A percentile compares a stretch with the other conserved stretches of the same genome.
phyloP scores from a whole-genome alignment of 2,888 invertebrate species.

The Leptopilina myrica region DNA sequence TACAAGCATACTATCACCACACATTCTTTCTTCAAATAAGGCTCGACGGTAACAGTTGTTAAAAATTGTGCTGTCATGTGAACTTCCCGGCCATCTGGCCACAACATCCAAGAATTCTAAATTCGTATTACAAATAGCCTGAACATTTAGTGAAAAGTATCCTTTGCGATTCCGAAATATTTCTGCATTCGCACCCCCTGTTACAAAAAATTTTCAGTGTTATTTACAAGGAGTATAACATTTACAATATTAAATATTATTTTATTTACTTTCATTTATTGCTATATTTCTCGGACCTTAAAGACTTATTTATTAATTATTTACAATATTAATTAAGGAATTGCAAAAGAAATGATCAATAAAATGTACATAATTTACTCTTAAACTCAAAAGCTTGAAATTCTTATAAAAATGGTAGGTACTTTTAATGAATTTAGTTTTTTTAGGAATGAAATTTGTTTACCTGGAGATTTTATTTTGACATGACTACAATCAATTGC shows the following conservation, averaged over 20 bases:
- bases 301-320: no score
- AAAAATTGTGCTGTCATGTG: slow-evolving; percentile 55
- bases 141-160: slow-evolving; percentile 57
- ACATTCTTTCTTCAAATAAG: slow-evolving; percentile 9
- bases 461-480: slow-evolving; percentile 4
- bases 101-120: slow-evolving; percentile 43
- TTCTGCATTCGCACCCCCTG: slow-evolving; percentile 45
- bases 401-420: no score
- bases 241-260: no score
- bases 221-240: no score
- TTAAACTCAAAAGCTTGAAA: no score
- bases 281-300: no score
- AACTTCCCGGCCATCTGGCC: slow-evolving; percentile 54
- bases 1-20: slow-evolving; percentile 48
- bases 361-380: no score
- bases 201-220: not conserved
- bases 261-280: no score
- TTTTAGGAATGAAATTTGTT: not conserved
- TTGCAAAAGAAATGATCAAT: no score
- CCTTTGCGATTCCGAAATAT: slow-evolving; percentile 53
- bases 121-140: slow-evolving; percentile 49
- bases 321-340: no score
- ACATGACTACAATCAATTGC: slow-evolving; percentile 55
- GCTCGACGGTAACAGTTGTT: slow-evolving; percentile 40
- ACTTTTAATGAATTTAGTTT: no score